phyloP scores from a whole-genome alignment of 2,888 invertebrate genomes.

The Hypselothyrea guttata region DNA sequence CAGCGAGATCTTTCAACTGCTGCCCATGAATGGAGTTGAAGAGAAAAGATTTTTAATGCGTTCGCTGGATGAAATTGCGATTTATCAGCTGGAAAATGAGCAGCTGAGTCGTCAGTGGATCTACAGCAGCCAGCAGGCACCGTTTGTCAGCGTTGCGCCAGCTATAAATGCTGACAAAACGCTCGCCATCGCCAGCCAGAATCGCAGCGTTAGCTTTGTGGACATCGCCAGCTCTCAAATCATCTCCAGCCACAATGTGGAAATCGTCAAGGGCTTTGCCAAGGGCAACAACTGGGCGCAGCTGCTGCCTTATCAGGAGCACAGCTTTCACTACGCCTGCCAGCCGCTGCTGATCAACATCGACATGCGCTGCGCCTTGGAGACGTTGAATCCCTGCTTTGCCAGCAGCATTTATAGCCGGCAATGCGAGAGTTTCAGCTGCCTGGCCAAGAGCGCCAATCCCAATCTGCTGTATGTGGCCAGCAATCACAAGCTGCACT shows the following conservation, averaged over 20 bases:
- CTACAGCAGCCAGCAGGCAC: conserved; percentile 36
- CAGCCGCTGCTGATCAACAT: conserved; percentile 66
- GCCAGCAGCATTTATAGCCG: conserved; percentile 51
- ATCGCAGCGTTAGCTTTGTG: conserved; percentile 68
- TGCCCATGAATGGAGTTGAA: conserved; percentile 36
- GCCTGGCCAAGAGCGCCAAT: conserved; percentile 66
- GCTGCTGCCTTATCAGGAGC: conserved; percentile 43
- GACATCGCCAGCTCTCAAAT: conserved; percentile 40
- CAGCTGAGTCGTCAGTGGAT: conserved; percentile 37
- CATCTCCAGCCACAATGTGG: conserved; percentile 47
- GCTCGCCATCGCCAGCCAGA: conserved; percentile 72
- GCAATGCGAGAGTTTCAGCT: conserved; percentile 73
- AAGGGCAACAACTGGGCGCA: conserved; percentile 66
- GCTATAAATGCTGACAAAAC: conserved; percentile 41
- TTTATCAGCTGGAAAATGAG: conserved; percentile 56
- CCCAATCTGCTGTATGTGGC: conserved; percentile 76
- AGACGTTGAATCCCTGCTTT: conserved; percentile 50
- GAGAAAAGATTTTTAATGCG: conserved; percentile 61
- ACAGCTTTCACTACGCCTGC: conserved; percentile 71
- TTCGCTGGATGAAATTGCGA: conserved; percentile 58
- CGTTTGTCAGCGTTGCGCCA: conserved; percentile 77
- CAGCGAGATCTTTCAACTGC: conserved; percentile 77
- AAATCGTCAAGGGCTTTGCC: conserved; percentile 36
- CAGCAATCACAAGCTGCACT: conserved; percentile 78
- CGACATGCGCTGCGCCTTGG: conserved; percentile 63